phyloP scores from a whole-genome alignment of 2,797 vertebrate species.

The Chelmon rostratus region DNA sequence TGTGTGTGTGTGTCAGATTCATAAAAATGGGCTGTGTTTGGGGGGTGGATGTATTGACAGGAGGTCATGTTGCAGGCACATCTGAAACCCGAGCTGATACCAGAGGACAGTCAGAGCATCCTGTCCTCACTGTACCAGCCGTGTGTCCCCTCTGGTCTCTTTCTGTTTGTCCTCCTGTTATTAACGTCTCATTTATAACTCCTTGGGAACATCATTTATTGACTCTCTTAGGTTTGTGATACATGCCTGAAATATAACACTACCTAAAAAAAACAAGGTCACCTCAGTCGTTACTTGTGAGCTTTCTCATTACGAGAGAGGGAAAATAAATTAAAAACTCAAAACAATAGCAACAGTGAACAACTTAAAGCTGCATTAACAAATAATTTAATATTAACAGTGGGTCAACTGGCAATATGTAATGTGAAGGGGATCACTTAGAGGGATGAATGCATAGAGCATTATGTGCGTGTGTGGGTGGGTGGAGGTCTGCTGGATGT shows the following conservation, averaged over 20 bases:
- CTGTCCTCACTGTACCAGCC: conserved; percentile 45
- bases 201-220: conserved; percentile 28
- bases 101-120: conserved; percentile 65
- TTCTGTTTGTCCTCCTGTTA: conserved; percentile 9
- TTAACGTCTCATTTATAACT: conserved; percentile 22
- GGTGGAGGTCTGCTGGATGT: not conserved
- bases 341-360: not conserved
- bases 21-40: conserved; percentile 27
- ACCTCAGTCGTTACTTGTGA: not conserved
- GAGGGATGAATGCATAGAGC: not conserved
- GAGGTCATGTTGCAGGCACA: conserved; percentile 70
- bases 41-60: conserved; percentile 64
- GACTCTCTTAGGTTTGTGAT: conserved; percentile 6
- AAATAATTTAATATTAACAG: not conserved
- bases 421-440: not conserved
- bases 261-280: not conserved
- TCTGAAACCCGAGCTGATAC: conserved; percentile 68
- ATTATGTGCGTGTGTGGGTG: not conserved
- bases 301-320: not conserved
- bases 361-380: not conserved
- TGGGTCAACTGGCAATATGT: not conserved
- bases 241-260: not conserved
- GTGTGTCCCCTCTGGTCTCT: conserved; percentile 15
- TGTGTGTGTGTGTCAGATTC: conserved; percentile 42
- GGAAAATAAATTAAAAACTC: not conserved